These are phyloP conservation scores for Aporophyla nigra DNA, from an alignment of 2,888 invertebrate genomes.

Conservation along the genomic window DNA sequence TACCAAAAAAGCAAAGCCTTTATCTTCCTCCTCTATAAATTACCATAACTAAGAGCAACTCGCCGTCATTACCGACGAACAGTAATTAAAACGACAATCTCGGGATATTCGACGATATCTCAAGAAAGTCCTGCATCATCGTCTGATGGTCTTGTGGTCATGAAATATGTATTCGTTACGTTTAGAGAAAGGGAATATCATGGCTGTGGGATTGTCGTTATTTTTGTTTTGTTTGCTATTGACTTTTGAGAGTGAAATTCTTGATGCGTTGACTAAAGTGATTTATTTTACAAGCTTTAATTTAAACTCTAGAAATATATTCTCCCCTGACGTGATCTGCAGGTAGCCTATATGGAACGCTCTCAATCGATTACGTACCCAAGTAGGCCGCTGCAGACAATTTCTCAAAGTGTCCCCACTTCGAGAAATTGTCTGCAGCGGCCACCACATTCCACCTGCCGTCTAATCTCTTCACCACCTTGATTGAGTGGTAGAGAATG, in stretches of 20 bases:
- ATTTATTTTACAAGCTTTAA: not conserved
- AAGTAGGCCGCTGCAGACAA: too few relatives aligned
- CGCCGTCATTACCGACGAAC: slow-evolving; percentile 66
- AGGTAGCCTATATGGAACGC: too few relatives aligned
- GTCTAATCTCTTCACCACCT: too few relatives aligned
- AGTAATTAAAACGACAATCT: slow-evolving; percentile 79
- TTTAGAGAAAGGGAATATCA: slow-evolving; percentile 68
- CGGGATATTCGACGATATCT: slow-evolving; percentile 55
- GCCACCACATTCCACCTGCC: too few relatives aligned
- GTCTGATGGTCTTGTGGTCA: slow-evolving; percentile 69
- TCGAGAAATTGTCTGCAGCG: too few relatives aligned
- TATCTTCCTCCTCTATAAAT: slow-evolving; percentile 1
- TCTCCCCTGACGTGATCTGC: too few relatives aligned
- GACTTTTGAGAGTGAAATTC: slow-evolving; percentile 12
- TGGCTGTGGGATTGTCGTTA: slow-evolving; percentile 47
- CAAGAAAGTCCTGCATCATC: slow-evolving; percentile 73
- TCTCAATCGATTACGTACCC: too few relatives aligned
- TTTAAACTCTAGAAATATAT: too few relatives aligned
- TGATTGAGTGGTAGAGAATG: too few relatives aligned
- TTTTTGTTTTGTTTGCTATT: slow-evolving; percentile 27
- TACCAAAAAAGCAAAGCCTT: not conserved
- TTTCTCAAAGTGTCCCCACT: too few relatives aligned
- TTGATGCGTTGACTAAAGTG: not conserved
- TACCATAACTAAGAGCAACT: slow-evolving; percentile 2
- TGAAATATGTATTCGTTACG: slow-evolving; percentile 80